A percentile compares a stretch with the other conserved stretches of the same genome.
These are phyloP conservation scores for Nephrocerus scutellatus DNA, from an alignment of 2,888 invertebrate genomes.

Conservation along the genomic window DNA sequence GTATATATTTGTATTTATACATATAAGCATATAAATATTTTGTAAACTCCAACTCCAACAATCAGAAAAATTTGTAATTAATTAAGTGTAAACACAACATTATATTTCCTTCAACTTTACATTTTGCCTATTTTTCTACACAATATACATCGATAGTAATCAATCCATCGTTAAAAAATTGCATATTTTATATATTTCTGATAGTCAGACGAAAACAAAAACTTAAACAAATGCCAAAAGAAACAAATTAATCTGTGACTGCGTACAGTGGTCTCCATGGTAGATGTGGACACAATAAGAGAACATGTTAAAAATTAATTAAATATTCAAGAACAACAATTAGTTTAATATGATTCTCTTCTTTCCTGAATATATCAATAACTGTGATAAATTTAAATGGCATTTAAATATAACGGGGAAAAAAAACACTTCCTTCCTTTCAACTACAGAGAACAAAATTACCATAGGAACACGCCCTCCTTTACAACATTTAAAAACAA, in stretches of 20 bases:
- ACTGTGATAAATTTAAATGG: constrained; percentile 1
- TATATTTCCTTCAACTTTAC: constrained; percentile 1
- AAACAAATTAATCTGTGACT: constrained; percentile 38
- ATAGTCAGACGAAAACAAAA: constrained; percentile 18
- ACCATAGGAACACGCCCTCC: too few relatives aligned
- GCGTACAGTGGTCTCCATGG: constrained; percentile 48
- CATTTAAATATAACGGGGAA: constrained; percentile 2
- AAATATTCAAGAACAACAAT: constrained; percentile 25
- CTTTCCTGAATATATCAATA: constrained; percentile 13
- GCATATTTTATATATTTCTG: constrained; percentile 6
- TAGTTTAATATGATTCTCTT: constrained; percentile 28
- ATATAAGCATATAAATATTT: background rate
- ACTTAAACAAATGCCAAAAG: constrained; percentile 18
- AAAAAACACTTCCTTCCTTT: too few relatives aligned
- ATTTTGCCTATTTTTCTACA: constrained; percentile 10
- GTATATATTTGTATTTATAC: constrained; percentile 12
- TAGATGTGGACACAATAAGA: constrained; percentile 44
- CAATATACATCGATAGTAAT: constrained; percentile 12
- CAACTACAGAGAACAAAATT: too few relatives aligned
- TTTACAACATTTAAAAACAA: too few relatives aligned
- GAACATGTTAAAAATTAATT: constrained; percentile 28
- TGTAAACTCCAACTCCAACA: background rate
- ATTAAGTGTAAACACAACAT: background rate
- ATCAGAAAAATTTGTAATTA: constrained; percentile 1
- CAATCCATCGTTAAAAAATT: background rate